Evolutionary conservation across 2,113 vertebrate genomes (phyloP).

Genomic region (Talpa occidentalis): DNA sequence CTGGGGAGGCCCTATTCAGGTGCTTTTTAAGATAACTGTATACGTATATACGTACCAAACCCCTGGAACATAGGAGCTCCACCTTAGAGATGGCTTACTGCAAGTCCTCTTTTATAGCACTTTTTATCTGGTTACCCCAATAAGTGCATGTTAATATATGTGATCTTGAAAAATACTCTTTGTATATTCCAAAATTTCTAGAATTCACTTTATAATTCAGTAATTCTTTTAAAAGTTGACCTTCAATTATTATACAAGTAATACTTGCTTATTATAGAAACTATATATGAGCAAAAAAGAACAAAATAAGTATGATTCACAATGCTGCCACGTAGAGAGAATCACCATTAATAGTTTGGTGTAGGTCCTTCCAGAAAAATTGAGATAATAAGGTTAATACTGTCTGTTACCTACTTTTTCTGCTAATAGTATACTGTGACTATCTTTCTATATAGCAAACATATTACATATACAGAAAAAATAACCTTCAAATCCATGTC

Average conservation of each 20-base stretch:
- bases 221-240: background rate
- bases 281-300: background rate
- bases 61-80: background rate
- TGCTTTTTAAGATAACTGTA: constrained; percentile 66
- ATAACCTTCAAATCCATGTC: constrained; percentile 30
- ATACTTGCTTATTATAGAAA: constrained; percentile 7
- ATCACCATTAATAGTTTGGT: background rate
- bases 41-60: constrained; percentile 51
- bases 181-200: background rate
- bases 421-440: background rate
- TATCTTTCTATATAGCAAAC: constrained; percentile 2
- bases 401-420: background rate
- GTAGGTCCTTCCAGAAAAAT: constrained; percentile 8
- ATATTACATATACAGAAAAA: background rate
- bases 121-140: background rate
- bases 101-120: background rate
- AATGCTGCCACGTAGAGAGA: background rate
- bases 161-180: background rate
- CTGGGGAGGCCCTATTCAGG: no score
- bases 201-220: constrained; percentile 7
- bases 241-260: constrained; percentile 9
- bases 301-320: constrained; percentile 15
- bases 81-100: background rate
- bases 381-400: background rate
- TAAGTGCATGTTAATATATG: background rate